phyloP scores from a whole-genome alignment of 2,888 invertebrate genomes.

The Noctua fimbriata region DNA sequence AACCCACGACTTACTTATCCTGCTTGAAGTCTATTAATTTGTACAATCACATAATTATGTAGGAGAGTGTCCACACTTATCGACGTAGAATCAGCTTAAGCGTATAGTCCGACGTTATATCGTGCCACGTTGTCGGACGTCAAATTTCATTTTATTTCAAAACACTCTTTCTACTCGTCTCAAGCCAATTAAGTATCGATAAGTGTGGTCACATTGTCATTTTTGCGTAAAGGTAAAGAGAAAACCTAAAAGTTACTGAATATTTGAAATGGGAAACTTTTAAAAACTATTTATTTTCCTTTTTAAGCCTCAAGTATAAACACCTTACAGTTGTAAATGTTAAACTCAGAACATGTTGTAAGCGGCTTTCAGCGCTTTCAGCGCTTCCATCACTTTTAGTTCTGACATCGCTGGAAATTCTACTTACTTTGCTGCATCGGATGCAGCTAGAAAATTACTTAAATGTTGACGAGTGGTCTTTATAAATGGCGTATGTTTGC shows the following conservation, averaged over 20 bases:
- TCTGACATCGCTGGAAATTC: constrained; percentile 28
- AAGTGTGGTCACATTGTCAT: too few species aligned
- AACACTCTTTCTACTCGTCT: not conserved
- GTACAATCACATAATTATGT: too few species aligned
- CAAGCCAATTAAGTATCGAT: too few species aligned
- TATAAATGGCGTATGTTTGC: not conserved
- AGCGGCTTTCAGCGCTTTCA: constrained; percentile 26
- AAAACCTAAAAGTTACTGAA: not conserved
- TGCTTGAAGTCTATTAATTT: too few species aligned
- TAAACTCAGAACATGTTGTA: constrained; percentile 40
- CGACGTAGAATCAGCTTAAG: not conserved
- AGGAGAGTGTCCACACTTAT: too few species aligned
- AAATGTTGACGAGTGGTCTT: constrained; percentile 19
- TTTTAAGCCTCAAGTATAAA: too few species aligned
- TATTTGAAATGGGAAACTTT: not conserved
- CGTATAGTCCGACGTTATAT: not conserved
- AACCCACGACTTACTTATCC: too few species aligned
- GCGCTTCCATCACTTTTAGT: constrained; percentile 19
- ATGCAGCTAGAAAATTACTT: constrained; percentile 10
- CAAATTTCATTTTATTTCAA: not conserved
- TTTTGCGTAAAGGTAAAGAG: not conserved
- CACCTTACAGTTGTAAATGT: constrained; percentile 27
- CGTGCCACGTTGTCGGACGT: not conserved
- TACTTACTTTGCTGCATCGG: constrained; percentile 17
- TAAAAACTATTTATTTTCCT: not conserved